A percentile compares a stretch with the other conserved stretches of the same genome.
phyloP scores from a whole-genome alignment of 2,113 vertebrate genomes.

The Sturnira hondurensis region DNA sequence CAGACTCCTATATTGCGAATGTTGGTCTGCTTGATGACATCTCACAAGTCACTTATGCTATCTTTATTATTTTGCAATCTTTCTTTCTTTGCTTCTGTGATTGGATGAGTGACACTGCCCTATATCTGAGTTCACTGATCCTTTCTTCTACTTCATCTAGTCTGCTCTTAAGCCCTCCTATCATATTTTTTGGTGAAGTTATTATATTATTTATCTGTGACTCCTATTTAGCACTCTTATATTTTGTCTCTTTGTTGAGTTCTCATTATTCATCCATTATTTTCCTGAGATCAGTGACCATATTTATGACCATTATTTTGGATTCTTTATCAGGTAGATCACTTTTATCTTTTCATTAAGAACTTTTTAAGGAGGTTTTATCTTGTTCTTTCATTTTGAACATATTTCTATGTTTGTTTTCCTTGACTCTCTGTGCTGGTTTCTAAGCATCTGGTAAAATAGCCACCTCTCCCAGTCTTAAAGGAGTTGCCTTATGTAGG shows the following conservation, averaged over 20 bases:
- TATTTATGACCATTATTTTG: neutral
- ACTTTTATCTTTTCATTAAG: neutral
- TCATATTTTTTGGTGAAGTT: neutral
- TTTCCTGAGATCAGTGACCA: neutral
- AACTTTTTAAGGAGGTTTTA: neutral
- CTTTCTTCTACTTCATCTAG: neutral
- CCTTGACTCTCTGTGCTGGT: neutral
- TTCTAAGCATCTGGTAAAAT: neutral
- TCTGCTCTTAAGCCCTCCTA: neutral
- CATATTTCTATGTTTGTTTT: neutral
- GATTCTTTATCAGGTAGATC: neutral
- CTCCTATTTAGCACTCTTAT: neutral
- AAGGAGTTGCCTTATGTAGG: neutral
- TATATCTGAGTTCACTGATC: neutral
- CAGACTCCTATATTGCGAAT: neutral
- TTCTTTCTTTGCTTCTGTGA: neutral
- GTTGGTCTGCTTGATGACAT: neutral
- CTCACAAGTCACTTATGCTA: neutral
- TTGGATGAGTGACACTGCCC: neutral
- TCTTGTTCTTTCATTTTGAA: neutral
- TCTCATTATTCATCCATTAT: neutral
- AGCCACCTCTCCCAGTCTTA: neutral
- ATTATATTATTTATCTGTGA: neutral
- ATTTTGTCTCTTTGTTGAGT: neutral
- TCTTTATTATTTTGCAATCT: neutral